Evolutionary conservation across 2,113 vertebrate genomes (phyloP).

Genomic region (Noturus placidus): DNA sequence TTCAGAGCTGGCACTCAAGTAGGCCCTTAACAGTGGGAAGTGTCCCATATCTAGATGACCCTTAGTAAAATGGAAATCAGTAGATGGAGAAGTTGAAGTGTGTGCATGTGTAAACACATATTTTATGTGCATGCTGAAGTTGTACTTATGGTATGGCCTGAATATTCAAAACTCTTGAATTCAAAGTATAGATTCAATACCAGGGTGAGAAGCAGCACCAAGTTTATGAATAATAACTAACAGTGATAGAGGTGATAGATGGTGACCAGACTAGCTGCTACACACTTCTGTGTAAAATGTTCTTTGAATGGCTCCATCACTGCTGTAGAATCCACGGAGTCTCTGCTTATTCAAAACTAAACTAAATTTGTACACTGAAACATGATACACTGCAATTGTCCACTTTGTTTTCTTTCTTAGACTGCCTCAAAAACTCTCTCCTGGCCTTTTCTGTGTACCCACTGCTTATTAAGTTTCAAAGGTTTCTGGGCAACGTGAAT

Average conservation of each 20-base stretch:
- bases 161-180: background rate
- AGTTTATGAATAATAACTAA: background rate
- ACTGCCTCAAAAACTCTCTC: conserved; percentile 51
- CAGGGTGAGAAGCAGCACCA: background rate
- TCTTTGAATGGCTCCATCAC: background rate
- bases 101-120: background rate
- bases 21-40: background rate
- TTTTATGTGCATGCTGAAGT: background rate
- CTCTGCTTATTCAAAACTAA: conserved; percentile 23
- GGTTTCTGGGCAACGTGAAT: conserved; percentile 79
- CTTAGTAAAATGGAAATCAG: background rate
- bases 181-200: background rate
- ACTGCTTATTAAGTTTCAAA: conserved; percentile 81
- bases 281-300: background rate
- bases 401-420: conserved; percentile 49
- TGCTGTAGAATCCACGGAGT: background rate
- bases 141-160: background rate
- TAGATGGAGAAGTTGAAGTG: background rate
- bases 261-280: background rate
- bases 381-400: conserved; percentile 61
- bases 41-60: conserved; percentile 59
- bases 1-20: conserved; percentile 51
- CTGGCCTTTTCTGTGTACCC: conserved; percentile 71
- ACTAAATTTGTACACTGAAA: conserved; percentile 62
- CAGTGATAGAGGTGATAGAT: background rate